Percentiles rank a stretch among this genome's conserved stretches.
These are phyloP conservation scores for Saccopteryx leptura DNA, from an alignment of 2,113 vertebrate species.

Conservation along the genomic window DNA sequence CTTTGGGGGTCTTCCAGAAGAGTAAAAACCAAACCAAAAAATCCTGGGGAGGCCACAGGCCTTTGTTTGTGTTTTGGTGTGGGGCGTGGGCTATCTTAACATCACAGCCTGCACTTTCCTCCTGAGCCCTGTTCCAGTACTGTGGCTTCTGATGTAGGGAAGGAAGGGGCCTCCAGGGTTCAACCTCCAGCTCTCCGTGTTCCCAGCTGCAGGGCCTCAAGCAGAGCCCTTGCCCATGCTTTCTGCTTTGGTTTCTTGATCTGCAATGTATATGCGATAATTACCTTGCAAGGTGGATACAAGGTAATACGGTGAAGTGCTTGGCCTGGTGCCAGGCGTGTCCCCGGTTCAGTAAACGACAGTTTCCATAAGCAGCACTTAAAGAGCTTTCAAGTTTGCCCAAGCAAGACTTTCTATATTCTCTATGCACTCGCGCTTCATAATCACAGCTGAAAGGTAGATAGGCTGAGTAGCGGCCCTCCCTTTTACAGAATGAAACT, in stretches of 20 bases:
- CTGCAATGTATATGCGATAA: accelerated
- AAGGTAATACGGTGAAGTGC: accelerated
- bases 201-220: background rate
- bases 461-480: too few relatives aligned
- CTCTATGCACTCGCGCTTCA: background rate
- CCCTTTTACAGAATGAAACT: background rate
- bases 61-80: background rate
- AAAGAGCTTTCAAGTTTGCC: background rate
- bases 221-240: background rate
- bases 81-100: background rate
- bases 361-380: background rate
- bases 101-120: background rate
- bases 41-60: background rate
- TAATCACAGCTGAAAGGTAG: background rate
- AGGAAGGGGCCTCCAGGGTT: background rate
- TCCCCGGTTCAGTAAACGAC: background rate
- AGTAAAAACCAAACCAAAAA: conserved; percentile 16
- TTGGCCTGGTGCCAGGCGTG: background rate
- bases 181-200: background rate
- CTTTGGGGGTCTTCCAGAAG: background rate
- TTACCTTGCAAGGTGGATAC: background rate
- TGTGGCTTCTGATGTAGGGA: background rate
- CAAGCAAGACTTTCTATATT: accelerated
- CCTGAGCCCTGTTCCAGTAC: background rate
- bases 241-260: background rate